These are phyloP conservation scores for Collichthys lucidus DNA, from an alignment of 2,113 vertebrate species.

Conservation along the genomic window DNA sequence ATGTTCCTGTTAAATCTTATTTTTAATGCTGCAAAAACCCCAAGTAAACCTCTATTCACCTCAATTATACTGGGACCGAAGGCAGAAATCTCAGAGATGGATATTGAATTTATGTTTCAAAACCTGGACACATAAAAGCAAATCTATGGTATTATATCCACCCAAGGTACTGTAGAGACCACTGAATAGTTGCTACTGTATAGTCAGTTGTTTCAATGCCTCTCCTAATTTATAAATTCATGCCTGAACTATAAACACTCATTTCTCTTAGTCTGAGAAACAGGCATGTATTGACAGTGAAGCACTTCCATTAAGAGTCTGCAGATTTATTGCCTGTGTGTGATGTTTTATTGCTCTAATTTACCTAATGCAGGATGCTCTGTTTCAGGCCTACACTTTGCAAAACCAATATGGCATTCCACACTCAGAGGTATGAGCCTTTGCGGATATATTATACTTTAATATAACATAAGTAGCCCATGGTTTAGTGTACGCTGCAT, in stretches of 20 bases:
- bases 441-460: slow-evolving; percentile 15
- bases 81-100: not conserved
- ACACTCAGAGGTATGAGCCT: slow-evolving; percentile 90
- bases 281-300: slow-evolving; percentile 36
- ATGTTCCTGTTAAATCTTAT: slow-evolving; percentile 15
- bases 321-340: slow-evolving; percentile 59
- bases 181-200: too few relatives aligned
- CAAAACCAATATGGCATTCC: slow-evolving; percentile 95
- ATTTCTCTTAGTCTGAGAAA: slow-evolving; percentile 29
- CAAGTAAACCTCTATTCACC: slow-evolving; percentile 13
- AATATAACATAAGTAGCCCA: slow-evolving; percentile 18
- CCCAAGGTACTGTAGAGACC: not conserved
- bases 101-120: slow-evolving; percentile 5
- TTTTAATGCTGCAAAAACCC: slow-evolving; percentile 16
- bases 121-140: slow-evolving; percentile 14
- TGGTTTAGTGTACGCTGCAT: slow-evolving; percentile 8
- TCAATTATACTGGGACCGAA: not conserved
- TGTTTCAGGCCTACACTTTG: slow-evolving; percentile 91
- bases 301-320: slow-evolving; percentile 68
- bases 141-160: not conserved
- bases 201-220: not conserved
- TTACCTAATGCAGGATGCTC: slow-evolving; percentile 70
- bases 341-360: slow-evolving; percentile 64
- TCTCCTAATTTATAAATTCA: not conserved
- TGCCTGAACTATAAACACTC: slow-evolving; percentile 10